A percentile compares a stretch with the other conserved stretches of the same genome.
Evolutionary conservation across 2,888 invertebrate species (phyloP).

Genomic region (Scaptomyza polygonia): DNA sequence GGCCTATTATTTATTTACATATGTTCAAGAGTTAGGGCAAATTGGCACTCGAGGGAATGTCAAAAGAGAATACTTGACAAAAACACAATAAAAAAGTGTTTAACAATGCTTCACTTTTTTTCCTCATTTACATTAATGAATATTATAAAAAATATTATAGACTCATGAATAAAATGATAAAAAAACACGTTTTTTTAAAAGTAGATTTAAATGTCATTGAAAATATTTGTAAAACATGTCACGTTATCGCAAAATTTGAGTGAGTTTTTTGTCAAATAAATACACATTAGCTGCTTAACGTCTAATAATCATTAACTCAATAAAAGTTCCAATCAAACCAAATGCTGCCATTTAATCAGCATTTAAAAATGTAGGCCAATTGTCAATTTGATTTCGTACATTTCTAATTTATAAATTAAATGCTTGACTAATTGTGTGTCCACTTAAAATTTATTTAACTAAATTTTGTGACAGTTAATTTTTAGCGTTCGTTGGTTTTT

Average conservation of each 20-base stretch:
- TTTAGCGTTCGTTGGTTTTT: slow-evolving; percentile 15
- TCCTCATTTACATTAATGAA: no score
- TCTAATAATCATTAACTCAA: slow-evolving; percentile 54
- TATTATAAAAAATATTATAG: background rate
- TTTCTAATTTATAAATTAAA: slow-evolving; percentile 37
- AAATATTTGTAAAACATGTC: background rate
- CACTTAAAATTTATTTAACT: slow-evolving; percentile 45
- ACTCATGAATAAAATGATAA: slow-evolving; percentile 4
- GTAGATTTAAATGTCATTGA: background rate
- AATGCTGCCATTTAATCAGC: background rate
- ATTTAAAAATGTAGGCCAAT: slow-evolving; percentile 5
- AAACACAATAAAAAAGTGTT: background rate
- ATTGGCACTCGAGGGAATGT: background rate
- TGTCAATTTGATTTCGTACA: slow-evolving; percentile 31
- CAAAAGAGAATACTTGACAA: no score
- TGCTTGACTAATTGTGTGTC: slow-evolving; percentile 56
- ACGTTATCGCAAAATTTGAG: background rate
- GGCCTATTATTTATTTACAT: background rate
- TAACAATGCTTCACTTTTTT: background rate
- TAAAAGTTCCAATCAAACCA: slow-evolving; percentile 4
- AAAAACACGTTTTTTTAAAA: background rate
- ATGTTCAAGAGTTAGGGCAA: background rate
- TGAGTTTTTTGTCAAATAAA: no score
- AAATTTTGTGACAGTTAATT: slow-evolving; percentile 57
- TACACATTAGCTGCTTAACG: slow-evolving; percentile 38